Conservation (phyloP, 2,113 vertebrate species). For the Ramphastos sulfuratus region DNA sequence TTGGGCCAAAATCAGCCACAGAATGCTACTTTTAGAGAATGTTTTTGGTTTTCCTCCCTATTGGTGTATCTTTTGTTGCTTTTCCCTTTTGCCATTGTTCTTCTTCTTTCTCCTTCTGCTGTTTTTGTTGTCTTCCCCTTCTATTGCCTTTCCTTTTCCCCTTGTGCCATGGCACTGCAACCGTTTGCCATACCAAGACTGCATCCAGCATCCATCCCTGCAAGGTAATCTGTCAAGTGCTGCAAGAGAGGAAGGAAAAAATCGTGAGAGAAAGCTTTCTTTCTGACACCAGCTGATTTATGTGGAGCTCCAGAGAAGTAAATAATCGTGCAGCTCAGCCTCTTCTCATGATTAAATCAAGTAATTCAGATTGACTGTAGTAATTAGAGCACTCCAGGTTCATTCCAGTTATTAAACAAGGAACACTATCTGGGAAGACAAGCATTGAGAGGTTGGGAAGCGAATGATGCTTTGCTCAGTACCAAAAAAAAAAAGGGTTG, state of each 20-base stretch:
- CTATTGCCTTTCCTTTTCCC: accelerated
- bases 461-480: neutral
- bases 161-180: neutral
- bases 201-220: neutral
- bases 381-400: neutral
- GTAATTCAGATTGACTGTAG: neutral
- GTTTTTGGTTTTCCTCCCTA: too few relatives aligned
- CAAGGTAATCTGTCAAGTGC: neutral
- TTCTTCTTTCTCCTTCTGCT: too few relatives aligned
- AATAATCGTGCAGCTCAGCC: neutral
- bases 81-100: too few relatives aligned
- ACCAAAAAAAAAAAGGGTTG: neutral
- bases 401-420: neutral
- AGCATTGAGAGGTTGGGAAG: neutral
- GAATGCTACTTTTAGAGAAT: too few relatives aligned
- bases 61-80: neutral
- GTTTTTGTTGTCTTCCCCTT: neutral
- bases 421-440: neutral
- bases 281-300: neutral
- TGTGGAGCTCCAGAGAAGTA: neutral
- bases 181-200: neutral
- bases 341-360: neutral
- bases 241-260: neutral
- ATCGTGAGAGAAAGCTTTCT: neutral
- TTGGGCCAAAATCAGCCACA: too few relatives aligned